These are phyloP conservation scores for Lethocerus indicus DNA, from an alignment of 1,140 invertebrate species.

Conservation along the genomic window DNA sequence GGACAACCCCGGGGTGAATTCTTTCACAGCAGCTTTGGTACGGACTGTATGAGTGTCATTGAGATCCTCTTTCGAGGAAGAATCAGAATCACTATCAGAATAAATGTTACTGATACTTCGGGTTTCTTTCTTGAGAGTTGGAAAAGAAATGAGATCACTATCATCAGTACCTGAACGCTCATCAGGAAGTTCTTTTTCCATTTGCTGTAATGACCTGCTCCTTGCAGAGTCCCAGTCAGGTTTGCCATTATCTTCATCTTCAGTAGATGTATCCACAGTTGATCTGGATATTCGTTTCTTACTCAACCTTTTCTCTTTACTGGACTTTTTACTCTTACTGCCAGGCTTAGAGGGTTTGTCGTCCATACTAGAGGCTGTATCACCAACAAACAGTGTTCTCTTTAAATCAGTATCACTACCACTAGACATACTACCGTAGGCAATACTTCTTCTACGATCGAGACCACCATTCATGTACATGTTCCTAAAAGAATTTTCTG, in stretches of 20 bases:
- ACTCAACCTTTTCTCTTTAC: conserved; percentile 22
- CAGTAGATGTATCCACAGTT: conserved; percentile 18
- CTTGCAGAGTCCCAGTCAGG: conserved; percentile 24
- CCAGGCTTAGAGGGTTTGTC: conserved; percentile 11
- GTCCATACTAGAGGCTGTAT: conserved; percentile 8
- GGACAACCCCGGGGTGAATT: conserved; percentile 36
- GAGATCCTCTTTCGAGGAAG: conserved; percentile 24
- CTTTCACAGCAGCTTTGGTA: conserved; percentile 69
- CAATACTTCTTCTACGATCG: conserved; percentile 35
- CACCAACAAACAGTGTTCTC: neutral
- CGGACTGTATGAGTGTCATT: conserved; percentile 30
- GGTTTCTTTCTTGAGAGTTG: conserved; percentile 22
- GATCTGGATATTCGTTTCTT: conserved; percentile 18
- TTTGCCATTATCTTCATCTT: conserved; percentile 19
- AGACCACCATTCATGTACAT: conserved; percentile 55
- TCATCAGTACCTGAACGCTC: conserved; percentile 27
- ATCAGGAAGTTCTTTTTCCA: conserved; percentile 46
- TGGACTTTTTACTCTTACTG: conserved; percentile 23
- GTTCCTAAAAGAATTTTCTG: conserved; percentile 48
- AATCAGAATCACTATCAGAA: conserved; percentile 47
- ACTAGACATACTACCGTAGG: conserved; percentile 48
- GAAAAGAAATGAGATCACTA: conserved; percentile 41
- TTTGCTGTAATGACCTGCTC: conserved; percentile 38
- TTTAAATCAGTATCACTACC: conserved; percentile 31
- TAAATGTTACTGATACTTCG: conserved; percentile 41